phyloP scores from a whole-genome alignment of 2,113 vertebrate genomes.

The Eptatretus burgeri region DNA sequence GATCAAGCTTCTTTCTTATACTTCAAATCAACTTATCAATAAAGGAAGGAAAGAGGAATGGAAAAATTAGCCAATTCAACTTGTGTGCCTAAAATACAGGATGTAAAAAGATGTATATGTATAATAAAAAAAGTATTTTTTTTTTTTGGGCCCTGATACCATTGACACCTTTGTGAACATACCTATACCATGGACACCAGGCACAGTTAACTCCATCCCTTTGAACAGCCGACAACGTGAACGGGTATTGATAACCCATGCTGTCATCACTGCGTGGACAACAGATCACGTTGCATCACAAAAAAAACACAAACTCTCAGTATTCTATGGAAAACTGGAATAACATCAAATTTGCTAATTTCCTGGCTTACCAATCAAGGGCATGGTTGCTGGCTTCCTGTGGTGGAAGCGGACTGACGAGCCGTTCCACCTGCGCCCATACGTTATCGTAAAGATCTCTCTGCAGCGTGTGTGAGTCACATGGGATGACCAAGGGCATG shows the following conservation, averaged over 20 bases:
- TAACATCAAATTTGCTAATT: neutral
- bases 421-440: constrained; percentile 81
- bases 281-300: neutral
- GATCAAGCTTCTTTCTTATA: neutral
- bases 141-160: neutral
- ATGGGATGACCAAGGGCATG: constrained; percentile 83
- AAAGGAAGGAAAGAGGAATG: neutral
- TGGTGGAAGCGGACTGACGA: constrained; percentile 81
- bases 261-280: constrained; percentile 53
- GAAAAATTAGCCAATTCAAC: neutral
- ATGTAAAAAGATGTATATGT: neutral
- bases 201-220: constrained; percentile 87
- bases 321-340: neutral
- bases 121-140: no score
- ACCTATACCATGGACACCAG: constrained; percentile 97
- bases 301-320: neutral
- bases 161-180: constrained; percentile 11
- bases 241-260: constrained; percentile 94
- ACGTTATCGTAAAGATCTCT: constrained; percentile 75
- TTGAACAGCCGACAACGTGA: constrained; percentile 65
- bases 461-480: constrained; percentile 59
- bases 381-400: constrained; percentile 96
- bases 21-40: neutral
- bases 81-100: neutral
- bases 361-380: constrained; percentile 54